Conservation (phyloP, 2,797 vertebrate species). For the Arctocebus calabarensis region DNA sequence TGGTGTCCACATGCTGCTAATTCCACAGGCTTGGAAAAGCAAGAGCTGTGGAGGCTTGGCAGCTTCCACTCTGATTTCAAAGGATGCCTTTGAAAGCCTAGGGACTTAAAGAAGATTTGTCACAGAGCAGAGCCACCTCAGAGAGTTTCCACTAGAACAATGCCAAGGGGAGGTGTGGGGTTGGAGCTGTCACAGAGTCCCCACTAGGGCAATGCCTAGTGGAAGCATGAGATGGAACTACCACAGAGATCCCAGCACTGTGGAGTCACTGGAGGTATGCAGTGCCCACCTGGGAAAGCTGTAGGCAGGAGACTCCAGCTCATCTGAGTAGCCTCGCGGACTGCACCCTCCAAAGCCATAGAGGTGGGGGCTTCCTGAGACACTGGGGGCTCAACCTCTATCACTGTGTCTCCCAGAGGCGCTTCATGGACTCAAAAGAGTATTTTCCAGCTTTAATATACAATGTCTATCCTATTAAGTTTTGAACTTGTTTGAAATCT, state of each 20-base stretch:
- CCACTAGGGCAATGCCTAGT: background rate
- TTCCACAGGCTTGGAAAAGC: no score
- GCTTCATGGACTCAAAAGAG: background rate
- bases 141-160: background rate
- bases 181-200: background rate
- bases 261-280: background rate
- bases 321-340: background rate
- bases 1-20: background rate
- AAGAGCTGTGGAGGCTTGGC: no score
- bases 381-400: background rate
- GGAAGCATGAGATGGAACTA: background rate
- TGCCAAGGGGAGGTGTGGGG: background rate
- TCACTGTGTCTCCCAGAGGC: background rate
- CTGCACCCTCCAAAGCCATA: background rate
- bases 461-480: background rate
- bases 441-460: background rate
- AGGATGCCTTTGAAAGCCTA: background rate
- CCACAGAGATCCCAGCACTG: background rate
- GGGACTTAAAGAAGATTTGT: background rate
- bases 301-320: background rate
- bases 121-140: background rate
- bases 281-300: background rate
- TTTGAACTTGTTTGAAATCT: background rate
- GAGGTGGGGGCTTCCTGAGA: no score
- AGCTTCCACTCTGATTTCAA: background rate